These are phyloP conservation scores for Rhea pennata DNA, from an alignment of 2,113 vertebrate species.

Conservation along the genomic window DNA sequence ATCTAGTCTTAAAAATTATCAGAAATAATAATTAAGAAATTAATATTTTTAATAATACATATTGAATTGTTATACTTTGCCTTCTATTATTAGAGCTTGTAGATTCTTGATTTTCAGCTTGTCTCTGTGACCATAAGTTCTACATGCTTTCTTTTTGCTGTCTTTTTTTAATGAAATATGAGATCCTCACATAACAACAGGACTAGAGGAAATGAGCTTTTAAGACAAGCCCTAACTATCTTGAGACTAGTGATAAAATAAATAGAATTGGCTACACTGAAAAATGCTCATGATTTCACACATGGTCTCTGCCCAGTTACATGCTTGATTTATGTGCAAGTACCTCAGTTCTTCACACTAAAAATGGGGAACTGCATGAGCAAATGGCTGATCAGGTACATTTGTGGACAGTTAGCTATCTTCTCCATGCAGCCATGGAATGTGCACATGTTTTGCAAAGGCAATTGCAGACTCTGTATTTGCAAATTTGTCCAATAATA, in stretches of 20 bases:
- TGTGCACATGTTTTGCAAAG: not conserved
- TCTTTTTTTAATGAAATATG: constrained; percentile 41
- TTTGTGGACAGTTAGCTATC: not conserved
- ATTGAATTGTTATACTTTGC: constrained; percentile 52
- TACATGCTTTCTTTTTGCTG: constrained; percentile 19
- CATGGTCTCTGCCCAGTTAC: not conserved
- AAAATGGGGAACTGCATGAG: not conserved
- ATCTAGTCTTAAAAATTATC: constrained; percentile 45
- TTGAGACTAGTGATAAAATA: constrained; percentile 39
- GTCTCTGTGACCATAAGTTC: constrained; percentile 35
- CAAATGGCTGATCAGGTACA: not conserved
- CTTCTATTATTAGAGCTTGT: constrained; percentile 53
- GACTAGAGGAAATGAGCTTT: constrained; percentile 36
- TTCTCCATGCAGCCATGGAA: fast-evolving
- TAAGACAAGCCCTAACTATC: constrained; percentile 59
- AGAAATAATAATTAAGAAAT: constrained; percentile 29
- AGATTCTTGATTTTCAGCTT: constrained; percentile 54
- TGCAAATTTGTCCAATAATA: not conserved
- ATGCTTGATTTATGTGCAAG: constrained; percentile 19
- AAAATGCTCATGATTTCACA: constrained; percentile 35
- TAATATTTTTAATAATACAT: constrained; percentile 40
- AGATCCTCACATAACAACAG: not conserved
- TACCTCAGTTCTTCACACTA: not conserved
- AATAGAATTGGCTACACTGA: constrained; percentile 29
- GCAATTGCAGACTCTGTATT: not conserved